phyloP scores from a whole-genome alignment of 2,888 invertebrate genomes.

The Spisula subtruncata region DNA sequence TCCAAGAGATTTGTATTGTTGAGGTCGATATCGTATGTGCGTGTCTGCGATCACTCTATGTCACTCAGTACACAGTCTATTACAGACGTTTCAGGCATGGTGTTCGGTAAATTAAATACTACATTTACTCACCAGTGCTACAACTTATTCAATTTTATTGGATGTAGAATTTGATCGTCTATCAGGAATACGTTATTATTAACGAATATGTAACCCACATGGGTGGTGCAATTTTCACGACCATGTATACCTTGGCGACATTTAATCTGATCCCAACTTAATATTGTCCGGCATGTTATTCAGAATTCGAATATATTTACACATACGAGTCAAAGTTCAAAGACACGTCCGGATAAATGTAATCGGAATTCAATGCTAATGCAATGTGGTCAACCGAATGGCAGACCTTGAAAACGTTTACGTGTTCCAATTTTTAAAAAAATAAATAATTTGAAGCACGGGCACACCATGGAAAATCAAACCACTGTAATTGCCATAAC shows the following conservation, averaged over 20 bases:
- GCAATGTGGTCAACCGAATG: background rate
- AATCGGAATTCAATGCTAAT: background rate
- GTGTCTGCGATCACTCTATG: background rate
- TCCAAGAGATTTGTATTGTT: background rate
- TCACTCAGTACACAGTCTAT: background rate
- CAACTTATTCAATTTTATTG: background rate
- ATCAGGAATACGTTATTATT: background rate
- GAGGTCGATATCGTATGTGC: background rate
- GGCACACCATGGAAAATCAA: no score
- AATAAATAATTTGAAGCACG: no score
- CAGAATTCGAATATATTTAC: background rate
- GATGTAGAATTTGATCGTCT: background rate
- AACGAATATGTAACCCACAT: background rate
- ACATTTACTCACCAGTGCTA: background rate
- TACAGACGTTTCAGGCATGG: background rate
- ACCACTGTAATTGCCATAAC: no score
- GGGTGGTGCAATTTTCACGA: background rate
- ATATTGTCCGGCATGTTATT: background rate
- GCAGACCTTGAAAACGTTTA: no score
- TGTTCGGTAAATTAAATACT: constrained; percentile 16
- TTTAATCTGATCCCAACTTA: background rate
- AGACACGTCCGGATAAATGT: background rate
- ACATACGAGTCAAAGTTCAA: background rate
- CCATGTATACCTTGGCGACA: background rate
- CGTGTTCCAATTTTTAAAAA: no score